Conservation (phyloP, 2,888 invertebrate genomes). For the Agrotis ipsilon region DNA sequence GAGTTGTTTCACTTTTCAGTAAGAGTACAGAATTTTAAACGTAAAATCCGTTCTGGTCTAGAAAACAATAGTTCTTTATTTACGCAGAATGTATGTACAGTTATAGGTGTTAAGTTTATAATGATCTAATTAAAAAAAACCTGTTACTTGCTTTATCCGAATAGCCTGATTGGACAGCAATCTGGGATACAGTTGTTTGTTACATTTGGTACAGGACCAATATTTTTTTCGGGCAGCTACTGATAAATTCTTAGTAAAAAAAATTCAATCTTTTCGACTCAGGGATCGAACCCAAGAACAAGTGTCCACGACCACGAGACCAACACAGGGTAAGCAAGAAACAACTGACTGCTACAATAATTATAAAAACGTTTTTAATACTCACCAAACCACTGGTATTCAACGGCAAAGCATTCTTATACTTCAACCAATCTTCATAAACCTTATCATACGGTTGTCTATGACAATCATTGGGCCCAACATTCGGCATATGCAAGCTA, state of each 20-base stretch:
- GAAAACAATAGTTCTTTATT: not conserved
- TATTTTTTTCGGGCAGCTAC: too few species aligned
- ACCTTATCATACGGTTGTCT: slow-evolving; percentile 85
- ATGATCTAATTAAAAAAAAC: too few species aligned
- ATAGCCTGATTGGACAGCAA: too few species aligned
- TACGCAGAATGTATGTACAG: not conserved
- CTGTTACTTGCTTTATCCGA: too few species aligned
- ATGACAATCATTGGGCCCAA: slow-evolving; percentile 82
- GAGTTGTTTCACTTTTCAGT: too few species aligned
- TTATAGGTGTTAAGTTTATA: too few species aligned
- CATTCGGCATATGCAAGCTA: slow-evolving; percentile 66
- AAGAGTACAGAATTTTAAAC: too few species aligned
- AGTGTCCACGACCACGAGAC: too few species aligned
- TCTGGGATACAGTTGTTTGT: too few species aligned
- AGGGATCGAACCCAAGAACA: not conserved
- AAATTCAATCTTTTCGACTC: not conserved
- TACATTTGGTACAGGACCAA: not conserved
- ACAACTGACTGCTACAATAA: not conserved
- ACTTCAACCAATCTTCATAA: slow-evolving; percentile 91
- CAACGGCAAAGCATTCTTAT: slow-evolving; percentile 87
- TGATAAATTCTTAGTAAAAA: too few species aligned
- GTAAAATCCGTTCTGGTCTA: too few species aligned
- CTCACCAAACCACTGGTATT: slow-evolving; percentile 87
- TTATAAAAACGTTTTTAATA: slow-evolving; percentile 44
- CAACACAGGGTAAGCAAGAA: not conserved